Base-by-base conservation (phyloP, 2,797 vertebrate genomes). In the Periophthalmus magnuspinnatus region DNA sequence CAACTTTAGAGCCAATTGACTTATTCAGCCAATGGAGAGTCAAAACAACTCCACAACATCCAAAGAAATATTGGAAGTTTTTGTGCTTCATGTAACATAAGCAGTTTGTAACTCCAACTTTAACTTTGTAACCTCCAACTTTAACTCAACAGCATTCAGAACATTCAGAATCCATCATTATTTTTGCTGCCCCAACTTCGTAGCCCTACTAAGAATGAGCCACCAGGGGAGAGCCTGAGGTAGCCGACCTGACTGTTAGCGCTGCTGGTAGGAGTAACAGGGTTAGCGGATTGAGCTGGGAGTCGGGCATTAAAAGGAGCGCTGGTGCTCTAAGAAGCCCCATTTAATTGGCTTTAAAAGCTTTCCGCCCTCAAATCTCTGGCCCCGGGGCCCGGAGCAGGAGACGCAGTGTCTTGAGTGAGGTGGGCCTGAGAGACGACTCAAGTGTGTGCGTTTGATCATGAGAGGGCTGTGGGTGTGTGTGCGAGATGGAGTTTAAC, bases 261-360 rank as follows among this genome's bases (percentile, higher is more conserved):
- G 69, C 83, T 36, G 58, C 78, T 89, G 85, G 90, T 84, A 74
- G 78, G 86, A 85, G 78, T 84, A 77, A 85, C 87, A 80, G 70
- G 70, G 80, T 88, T 89, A 88, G 83, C 81, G 76, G 85, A 85
- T 83, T 71, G 78, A 86, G 85, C 86, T 86, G 80, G 80, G 81
- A 73, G 89, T 89, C 90, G 75, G 79, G 90, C 90, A 91, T 92
- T 92, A 91, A 92, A 93, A 89, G 83, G 83, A 91, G 93, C 81
- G 85, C 86, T 82, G 74, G 84, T 79, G 82, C 88, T 91, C 86
- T 93, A 92, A 93, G 91, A 92, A 92, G 92, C 90, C 91, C 91
- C 92, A 90, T 93, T 94, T 94, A 94, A 93, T 93, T 93, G 93
- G 93, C 89, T 93, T 94, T 94, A 94, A 93, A 93, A 93, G 93